These are phyloP conservation scores for Catocala sponsa DNA, from an alignment of 2,888 invertebrate species.

Conservation along the genomic window DNA sequence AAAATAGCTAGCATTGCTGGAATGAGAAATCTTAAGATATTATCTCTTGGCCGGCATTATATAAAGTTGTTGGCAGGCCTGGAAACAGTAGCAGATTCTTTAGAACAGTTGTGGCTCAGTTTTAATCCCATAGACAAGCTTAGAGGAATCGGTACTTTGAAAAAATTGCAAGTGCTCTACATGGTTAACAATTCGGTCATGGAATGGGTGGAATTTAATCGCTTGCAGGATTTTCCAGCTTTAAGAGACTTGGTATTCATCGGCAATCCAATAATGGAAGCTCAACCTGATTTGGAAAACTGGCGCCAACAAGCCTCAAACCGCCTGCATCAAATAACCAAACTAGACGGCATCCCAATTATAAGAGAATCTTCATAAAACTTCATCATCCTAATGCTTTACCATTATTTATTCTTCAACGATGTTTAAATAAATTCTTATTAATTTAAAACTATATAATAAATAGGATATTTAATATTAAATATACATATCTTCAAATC, in stretches of 20 bases:
- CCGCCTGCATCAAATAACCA: conserved; percentile 91
- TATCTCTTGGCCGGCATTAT: conserved; percentile 95
- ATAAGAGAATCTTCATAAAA: conserved; percentile 75
- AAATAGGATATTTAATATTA: too few species aligned
- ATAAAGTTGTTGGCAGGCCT: conserved; percentile 96
- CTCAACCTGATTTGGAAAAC: conserved; percentile 89
- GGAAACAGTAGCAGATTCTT: conserved; percentile 95
- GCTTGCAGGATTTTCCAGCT: conserved; percentile 88
- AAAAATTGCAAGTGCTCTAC: conserved; percentile 93
- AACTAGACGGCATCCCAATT: conserved; percentile 93
- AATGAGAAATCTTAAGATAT: conserved; percentile 93
- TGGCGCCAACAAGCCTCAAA: conserved; percentile 92
- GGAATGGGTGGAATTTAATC: conserved; percentile 95
- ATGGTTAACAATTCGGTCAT: conserved; percentile 94
- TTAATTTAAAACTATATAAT: too few species aligned
- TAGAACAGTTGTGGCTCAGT: conserved; percentile 98
- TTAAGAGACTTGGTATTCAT: conserved; percentile 93
- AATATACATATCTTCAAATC: too few species aligned
- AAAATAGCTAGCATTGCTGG: conserved; percentile 95
- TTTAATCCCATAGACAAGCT: conserved; percentile 97
- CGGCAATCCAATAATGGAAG: conserved; percentile 93
- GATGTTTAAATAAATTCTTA: too few species aligned
- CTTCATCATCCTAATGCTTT: too few species aligned
- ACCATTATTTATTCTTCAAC: too few species aligned
- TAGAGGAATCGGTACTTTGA: conserved; percentile 94